Conservation (phyloP, 2,113 vertebrate genomes). For the Forbesichthys papilliferus region DNA sequence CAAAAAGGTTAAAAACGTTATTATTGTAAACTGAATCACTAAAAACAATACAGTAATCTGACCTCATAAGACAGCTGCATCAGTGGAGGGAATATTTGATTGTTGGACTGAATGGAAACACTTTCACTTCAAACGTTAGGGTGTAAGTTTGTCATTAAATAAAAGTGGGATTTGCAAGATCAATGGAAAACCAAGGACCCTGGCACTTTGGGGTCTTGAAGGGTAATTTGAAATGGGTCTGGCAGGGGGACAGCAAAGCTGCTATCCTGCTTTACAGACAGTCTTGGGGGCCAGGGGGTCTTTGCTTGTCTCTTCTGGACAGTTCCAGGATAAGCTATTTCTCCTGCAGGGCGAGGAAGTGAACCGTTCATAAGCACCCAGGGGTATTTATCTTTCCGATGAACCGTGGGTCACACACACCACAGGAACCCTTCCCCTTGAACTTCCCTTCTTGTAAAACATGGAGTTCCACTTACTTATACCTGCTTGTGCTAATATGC, state of each 20-base stretch:
- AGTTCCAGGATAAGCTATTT: constrained; percentile 41
- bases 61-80: not conserved
- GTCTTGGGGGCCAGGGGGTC: constrained; percentile 37
- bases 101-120: constrained; percentile 7
- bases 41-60: not conserved
- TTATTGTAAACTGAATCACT: too few species aligned
- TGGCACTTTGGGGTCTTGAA: constrained; percentile 14
- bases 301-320: constrained; percentile 57
- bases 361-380: constrained; percentile 53
- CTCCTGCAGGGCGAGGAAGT: constrained; percentile 53
- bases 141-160: constrained; percentile 29
- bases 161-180: constrained; percentile 26
- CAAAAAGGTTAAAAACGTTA: too few species aligned
- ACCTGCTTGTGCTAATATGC: not conserved
- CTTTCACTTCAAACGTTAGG: constrained; percentile 13
- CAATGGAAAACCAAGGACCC: constrained; percentile 42
- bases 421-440: constrained; percentile 3
- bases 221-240: constrained; percentile 45
- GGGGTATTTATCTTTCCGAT: constrained; percentile 19
- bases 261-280: constrained; percentile 30
- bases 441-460: constrained; percentile 25
- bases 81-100: not conserved
- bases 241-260: constrained; percentile 18
- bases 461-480: not conserved
- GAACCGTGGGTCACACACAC: constrained; percentile 40